These are phyloP conservation scores for Gracilinanus agilis DNA, from an alignment of 2,113 vertebrate genomes.

Conservation along the genomic window DNA sequence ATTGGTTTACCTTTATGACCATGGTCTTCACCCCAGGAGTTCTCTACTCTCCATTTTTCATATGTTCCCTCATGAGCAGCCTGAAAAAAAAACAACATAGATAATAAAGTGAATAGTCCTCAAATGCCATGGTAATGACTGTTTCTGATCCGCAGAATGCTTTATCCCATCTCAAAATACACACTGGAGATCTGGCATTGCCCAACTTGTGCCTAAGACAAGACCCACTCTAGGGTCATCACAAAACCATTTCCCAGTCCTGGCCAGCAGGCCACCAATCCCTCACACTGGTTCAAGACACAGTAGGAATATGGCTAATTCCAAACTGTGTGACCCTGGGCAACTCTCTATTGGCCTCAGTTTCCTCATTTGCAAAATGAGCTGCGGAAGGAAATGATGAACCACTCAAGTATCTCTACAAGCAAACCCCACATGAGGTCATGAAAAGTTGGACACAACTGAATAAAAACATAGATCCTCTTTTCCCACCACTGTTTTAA, in stretches of 20 bases:
- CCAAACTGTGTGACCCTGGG: too few relatives aligned
- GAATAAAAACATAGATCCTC: neutral
- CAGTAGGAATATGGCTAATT: neutral
- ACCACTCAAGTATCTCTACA: too few relatives aligned
- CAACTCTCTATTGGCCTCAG: too few relatives aligned
- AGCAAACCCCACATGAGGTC: too few relatives aligned
- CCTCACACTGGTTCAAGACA: neutral
- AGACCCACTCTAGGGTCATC: neutral
- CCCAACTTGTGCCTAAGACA: neutral
- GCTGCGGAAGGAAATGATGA: too few relatives aligned
- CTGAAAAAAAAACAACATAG: constrained; percentile 80
- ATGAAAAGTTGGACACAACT: too few relatives aligned
- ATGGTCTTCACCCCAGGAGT: constrained; percentile 98
- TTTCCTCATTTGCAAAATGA: too few relatives aligned
- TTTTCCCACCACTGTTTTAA: constrained; percentile 45
- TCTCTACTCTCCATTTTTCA: constrained; percentile 97
- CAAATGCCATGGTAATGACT: neutral
- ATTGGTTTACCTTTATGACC: constrained; percentile 94
- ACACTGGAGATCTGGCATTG: neutral
- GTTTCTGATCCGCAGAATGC: neutral
- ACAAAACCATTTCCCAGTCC: neutral
- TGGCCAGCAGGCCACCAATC: neutral
- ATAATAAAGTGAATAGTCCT: neutral
- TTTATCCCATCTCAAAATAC: neutral
- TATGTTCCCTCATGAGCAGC: constrained; percentile 89